Conservation (phyloP, 2,888 invertebrate genomes). For the Campoplex nolae region DNA sequence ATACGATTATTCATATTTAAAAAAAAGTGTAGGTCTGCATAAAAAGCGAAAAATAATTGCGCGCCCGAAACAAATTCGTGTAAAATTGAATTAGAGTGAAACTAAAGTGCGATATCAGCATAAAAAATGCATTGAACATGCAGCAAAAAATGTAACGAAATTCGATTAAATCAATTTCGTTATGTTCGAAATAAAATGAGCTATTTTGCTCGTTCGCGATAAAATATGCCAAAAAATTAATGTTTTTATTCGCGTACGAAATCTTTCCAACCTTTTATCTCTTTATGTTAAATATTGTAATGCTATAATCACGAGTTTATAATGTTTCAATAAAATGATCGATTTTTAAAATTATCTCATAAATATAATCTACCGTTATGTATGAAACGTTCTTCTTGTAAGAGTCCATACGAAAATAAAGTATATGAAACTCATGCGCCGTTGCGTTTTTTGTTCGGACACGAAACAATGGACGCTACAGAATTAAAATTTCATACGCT, state of each 20-base stretch:
- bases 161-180: too few species aligned
- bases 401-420: background rate
- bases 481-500: conserved; percentile 38
- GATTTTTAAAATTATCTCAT: too few species aligned
- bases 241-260: too few species aligned
- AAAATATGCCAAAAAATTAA: too few species aligned
- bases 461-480: conserved; percentile 27
- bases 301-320: too few species aligned
- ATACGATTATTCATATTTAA: background rate
- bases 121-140: background rate
- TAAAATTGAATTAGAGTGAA: background rate
- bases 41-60: background rate
- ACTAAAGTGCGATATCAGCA: background rate
- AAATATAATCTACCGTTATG: too few species aligned
- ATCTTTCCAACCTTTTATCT: too few species aligned
- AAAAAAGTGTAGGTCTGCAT: background rate
- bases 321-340: too few species aligned
- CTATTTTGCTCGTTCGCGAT: too few species aligned
- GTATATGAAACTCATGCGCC: conserved; percentile 24
- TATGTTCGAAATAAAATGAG: too few species aligned
- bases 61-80: too few species aligned
- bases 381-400: background rate
- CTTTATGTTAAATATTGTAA: too few species aligned
- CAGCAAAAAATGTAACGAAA: background rate
- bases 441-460: background rate